Evolutionary conservation across 2,797 vertebrate genomes (phyloP).

Genomic region (Hapalemur alaotrensis): DNA sequence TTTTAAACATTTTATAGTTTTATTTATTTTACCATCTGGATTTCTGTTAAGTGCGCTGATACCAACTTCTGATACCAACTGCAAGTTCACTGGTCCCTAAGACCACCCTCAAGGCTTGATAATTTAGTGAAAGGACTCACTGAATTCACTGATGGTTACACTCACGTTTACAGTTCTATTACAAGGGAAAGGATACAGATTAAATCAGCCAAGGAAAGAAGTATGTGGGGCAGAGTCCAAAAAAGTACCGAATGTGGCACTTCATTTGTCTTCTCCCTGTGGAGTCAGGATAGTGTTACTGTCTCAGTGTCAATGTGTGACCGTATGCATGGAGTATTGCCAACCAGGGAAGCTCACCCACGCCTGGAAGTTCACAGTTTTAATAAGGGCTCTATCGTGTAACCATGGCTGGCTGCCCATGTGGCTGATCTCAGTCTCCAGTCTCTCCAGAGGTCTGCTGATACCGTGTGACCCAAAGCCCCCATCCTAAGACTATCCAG

Average conservation of each 20-base stretch:
- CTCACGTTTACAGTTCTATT: neutral
- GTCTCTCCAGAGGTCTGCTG: neutral
- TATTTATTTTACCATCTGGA: too few species aligned
- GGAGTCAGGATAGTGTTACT: neutral
- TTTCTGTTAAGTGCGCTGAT: too few species aligned
- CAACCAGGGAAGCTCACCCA: neutral
- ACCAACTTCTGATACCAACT: neutral
- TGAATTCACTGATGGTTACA: constrained; percentile 1
- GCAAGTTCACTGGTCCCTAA: neutral
- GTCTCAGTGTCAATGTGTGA: neutral
- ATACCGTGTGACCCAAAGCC: neutral
- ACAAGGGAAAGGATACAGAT: neutral
- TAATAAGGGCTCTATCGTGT: neutral
- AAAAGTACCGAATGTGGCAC: neutral
- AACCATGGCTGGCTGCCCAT: neutral
- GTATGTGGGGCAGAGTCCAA: neutral
- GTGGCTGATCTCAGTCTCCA: neutral
- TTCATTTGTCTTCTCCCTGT: neutral
- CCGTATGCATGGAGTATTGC: neutral
- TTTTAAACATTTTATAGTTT: too few species aligned
- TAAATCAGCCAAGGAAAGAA: constrained; percentile 11
- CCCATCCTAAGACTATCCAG: neutral
- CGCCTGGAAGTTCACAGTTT: neutral
- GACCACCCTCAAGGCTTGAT: neutral
- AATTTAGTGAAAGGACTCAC: neutral